Percentiles rank a stretch among this genome's conserved stretches.
phyloP scores from a whole-genome alignment of 1,140 invertebrate genomes.

The fruit fly (Drosophila melanogaster) region DNA sequence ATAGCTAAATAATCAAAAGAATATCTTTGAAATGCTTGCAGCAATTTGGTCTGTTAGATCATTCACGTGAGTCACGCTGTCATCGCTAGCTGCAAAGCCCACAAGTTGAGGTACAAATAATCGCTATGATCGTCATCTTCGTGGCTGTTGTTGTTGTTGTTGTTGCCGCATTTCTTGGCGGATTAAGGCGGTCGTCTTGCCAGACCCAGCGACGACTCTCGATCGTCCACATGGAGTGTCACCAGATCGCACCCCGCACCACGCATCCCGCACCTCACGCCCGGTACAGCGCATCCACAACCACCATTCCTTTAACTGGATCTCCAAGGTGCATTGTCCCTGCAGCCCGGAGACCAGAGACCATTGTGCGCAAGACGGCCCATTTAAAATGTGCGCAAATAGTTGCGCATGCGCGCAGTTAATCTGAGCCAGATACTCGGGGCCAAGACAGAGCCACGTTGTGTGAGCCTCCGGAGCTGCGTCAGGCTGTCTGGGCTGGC shows the following conservation, averaged over 20 bases:
- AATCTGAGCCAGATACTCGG: slow-evolving; percentile 49
- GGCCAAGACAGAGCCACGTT: background rate
- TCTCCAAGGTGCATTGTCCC: slow-evolving; percentile 69
- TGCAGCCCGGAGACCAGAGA: slow-evolving; percentile 21
- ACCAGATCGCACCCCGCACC: slow-evolving; percentile 34
- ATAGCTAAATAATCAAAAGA: too few relatives aligned
- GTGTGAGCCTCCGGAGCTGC: slow-evolving; percentile 23
- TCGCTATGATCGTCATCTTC: slow-evolving; percentile 66
- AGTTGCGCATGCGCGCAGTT: slow-evolving; percentile 81
- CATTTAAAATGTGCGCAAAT: slow-evolving; percentile 82
- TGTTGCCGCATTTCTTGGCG: slow-evolving; percentile 69
- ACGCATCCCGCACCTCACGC: slow-evolving; percentile 15
- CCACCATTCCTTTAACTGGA: slow-evolving; percentile 11
- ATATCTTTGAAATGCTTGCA: background rate
- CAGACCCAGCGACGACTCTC: slow-evolving; percentile 70
- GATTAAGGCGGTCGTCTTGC: slow-evolving; percentile 66
- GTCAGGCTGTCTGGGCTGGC: slow-evolving; percentile 70
- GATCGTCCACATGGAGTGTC: slow-evolving; percentile 59
- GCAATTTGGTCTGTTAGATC: background rate
- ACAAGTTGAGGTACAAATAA: slow-evolving; percentile 67
- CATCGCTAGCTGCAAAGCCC: slow-evolving; percentile 15
- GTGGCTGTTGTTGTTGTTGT: slow-evolving; percentile 35
- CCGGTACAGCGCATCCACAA: background rate
- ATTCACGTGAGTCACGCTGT: slow-evolving; percentile 20
- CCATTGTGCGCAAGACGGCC: slow-evolving; percentile 60